These are phyloP conservation scores for Leptinotarsa undecemlineata DNA, from an alignment of 1,140 invertebrate genomes.

Conservation along the genomic window DNA sequence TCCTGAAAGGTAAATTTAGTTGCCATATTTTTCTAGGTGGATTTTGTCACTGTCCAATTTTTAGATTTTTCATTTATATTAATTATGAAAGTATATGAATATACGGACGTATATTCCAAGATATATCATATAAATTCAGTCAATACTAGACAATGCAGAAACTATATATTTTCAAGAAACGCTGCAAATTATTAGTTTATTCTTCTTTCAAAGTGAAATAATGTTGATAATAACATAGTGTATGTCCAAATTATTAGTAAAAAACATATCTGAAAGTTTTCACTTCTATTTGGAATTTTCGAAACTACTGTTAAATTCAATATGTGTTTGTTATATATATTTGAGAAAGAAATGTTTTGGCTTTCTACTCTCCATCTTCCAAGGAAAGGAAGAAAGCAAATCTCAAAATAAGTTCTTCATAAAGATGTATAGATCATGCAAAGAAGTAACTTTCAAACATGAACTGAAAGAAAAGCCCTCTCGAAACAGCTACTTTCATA, in stretches of 20 bases:
- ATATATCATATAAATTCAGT: neutral
- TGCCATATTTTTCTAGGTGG: slow-evolving; percentile 29
- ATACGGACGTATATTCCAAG: neutral
- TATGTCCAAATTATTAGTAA: neutral
- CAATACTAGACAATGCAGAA: neutral
- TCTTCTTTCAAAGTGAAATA: no score
- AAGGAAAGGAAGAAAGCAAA: no score
- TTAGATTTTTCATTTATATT: neutral
- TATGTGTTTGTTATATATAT: no score
- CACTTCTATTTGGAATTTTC: neutral
- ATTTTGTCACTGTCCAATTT: slow-evolving; percentile 23
- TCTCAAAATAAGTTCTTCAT: no score
- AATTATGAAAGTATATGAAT: neutral
- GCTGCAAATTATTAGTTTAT: no score
- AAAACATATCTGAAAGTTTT: neutral
- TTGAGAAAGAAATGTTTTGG: no score
- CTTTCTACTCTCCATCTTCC: no score
- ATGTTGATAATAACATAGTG: neutral
- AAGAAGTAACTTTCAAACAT: no score
- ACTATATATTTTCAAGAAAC: neutral
- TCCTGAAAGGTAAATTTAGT: slow-evolving; percentile 23
- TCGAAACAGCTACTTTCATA: no score
- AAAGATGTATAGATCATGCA: no score
- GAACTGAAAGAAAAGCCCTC: no score
- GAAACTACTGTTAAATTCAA: no score